A percentile compares a stretch with the other conserved stretches of the same genome.
Conservation (phyloP, 2,888 invertebrate genomes). For the Meloe dianella region DNA sequence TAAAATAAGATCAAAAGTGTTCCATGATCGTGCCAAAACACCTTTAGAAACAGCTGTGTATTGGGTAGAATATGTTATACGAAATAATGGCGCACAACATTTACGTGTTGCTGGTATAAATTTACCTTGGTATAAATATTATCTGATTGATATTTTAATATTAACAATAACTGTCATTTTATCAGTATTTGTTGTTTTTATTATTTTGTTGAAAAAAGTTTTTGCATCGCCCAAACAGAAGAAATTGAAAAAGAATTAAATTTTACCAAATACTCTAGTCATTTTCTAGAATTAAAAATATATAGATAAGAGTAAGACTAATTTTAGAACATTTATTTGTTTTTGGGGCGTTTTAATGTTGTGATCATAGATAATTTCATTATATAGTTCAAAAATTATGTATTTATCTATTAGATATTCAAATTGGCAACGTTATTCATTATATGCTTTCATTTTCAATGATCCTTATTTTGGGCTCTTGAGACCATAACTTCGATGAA, state of each 20-base stretch:
- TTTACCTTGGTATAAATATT: constrained; percentile 45
- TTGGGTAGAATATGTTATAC: constrained; percentile 44
- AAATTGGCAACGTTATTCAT: too few species aligned
- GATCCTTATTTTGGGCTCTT: too few species aligned
- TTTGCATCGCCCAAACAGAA: background rate
- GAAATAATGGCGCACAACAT: constrained; percentile 44
- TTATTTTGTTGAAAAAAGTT: background rate
- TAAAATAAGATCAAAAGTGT: constrained; percentile 34
- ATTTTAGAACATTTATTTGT: too few species aligned
- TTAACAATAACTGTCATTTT: background rate
- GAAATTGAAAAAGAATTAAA: background rate
- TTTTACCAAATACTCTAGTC: too few species aligned
- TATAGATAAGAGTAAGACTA: too few species aligned
- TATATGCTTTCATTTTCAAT: too few species aligned
- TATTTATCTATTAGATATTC: too few species aligned
- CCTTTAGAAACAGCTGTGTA: constrained; percentile 40
- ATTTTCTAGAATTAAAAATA: too few species aligned
- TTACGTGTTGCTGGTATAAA: constrained; percentile 41
- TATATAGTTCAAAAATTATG: too few species aligned
- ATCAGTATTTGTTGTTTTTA: background rate
- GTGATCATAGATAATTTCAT: too few species aligned
- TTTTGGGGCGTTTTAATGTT: too few species aligned
- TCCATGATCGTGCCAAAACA: constrained; percentile 37
- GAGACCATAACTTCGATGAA: too few species aligned
- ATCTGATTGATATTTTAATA: background rate